phyloP scores from a whole-genome alignment of 2,888 invertebrate genomes.

The Melanostoma scalare region DNA sequence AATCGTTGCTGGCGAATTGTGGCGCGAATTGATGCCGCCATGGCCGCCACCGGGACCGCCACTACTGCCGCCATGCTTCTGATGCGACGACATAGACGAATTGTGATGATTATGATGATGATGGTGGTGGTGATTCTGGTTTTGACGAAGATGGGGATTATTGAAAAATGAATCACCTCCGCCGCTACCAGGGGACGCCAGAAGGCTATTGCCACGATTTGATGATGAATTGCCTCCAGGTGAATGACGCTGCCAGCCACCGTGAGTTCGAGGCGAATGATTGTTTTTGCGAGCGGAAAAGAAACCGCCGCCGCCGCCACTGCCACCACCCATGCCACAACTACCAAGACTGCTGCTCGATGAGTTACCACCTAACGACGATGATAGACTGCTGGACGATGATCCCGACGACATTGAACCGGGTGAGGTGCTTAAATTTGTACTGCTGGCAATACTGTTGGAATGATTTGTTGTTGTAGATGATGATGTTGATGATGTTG shows the following conservation, averaged over 20 bases:
- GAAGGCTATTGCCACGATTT: constrained; percentile 47
- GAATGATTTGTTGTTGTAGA: constrained; percentile 81
- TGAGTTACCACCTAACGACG: constrained; percentile 76
- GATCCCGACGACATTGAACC: constrained; percentile 74
- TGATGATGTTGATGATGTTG: constrained; percentile 68
- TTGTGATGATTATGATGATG: constrained; percentile 1
- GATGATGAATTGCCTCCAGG: constrained; percentile 65
- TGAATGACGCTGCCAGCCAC: constrained; percentile 76
- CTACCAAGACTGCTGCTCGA: constrained; percentile 68
- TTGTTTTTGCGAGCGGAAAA: constrained; percentile 77
- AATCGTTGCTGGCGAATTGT: constrained; percentile 78
- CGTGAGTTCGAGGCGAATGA: constrained; percentile 72
- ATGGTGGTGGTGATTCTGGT: constrained; percentile 54
- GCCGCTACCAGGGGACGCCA: constrained; percentile 60
- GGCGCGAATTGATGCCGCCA: constrained; percentile 76
- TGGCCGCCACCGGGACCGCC: constrained; percentile 70
- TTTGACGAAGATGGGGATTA: constrained; percentile 60
- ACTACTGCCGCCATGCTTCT: constrained; percentile 59
- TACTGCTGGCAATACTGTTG: constrained; percentile 82
- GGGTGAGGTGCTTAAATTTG: constrained; percentile 76
- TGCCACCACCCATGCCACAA: constrained; percentile 71
- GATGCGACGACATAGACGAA: constrained; percentile 6
- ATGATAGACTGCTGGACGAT: constrained; percentile 76
- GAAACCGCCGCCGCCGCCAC: constrained; percentile 75
- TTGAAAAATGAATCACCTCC: constrained; percentile 73